A percentile compares a stretch with the other conserved stretches of the same genome.
Conservation (phyloP, 1,140 invertebrate species). For the Ridgeia piscesae region DNA sequence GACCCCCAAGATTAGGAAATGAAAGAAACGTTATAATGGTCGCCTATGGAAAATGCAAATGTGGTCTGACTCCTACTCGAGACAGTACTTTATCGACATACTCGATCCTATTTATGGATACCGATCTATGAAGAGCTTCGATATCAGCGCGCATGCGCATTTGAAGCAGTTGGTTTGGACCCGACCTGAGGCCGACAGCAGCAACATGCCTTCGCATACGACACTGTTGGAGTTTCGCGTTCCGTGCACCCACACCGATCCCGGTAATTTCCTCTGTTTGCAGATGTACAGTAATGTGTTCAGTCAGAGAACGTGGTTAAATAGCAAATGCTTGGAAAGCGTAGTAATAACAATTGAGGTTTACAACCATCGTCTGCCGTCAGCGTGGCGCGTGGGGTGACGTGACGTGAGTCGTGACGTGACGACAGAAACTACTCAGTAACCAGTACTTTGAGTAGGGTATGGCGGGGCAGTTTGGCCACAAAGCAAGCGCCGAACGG, state of each 20-base stretch:
- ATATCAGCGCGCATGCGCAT: neutral
- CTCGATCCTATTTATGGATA: neutral
- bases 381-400: neutral
- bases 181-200: neutral
- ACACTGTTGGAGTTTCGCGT: neutral
- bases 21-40: no score
- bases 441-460: neutral
- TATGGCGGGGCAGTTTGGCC: neutral
- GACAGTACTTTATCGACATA: neutral
- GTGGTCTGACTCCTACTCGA: no score
- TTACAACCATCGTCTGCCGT: neutral
- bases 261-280: neutral
- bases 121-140: neutral
- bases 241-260: neutral
- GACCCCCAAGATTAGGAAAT: neutral
- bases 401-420: no score
- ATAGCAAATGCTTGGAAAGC: neutral
- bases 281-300: neutral
- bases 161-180: neutral
- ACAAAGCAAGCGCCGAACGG: no score
- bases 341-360: neutral
- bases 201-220: neutral
- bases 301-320: neutral
- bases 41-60: no score
- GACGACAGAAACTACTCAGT: neutral